Evolutionary conservation across 2,797 vertebrate species (phyloP).

Genomic region (Poecilia gillii): DNA sequence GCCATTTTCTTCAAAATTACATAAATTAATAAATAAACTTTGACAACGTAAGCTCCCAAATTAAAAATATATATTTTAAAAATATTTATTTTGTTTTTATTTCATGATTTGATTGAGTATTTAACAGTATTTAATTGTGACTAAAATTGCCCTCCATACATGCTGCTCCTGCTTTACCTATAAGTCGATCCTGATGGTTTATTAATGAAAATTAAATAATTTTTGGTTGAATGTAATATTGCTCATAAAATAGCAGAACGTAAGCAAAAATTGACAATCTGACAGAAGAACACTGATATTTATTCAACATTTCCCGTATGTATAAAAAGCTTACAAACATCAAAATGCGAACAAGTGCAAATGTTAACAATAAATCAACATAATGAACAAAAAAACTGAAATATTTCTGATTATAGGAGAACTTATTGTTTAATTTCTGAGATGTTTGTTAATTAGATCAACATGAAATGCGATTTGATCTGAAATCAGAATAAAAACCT

Average conservation of each 20-base stretch:
- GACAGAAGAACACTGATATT: neutral
- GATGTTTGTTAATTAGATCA: neutral
- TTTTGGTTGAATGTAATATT: neutral
- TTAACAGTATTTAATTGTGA: neutral
- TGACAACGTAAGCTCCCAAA: no score
- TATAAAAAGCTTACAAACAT: neutral
- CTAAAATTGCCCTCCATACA: neutral
- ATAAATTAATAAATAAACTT: neutral
- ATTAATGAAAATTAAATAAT: neutral
- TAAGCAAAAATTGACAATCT: neutral
- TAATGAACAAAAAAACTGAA: neutral
- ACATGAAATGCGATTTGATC: neutral
- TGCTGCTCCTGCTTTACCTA: neutral
- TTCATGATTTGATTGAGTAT: neutral
- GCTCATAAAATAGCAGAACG: neutral
- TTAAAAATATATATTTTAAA: no score
- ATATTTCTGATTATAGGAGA: neutral
- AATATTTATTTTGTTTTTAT: no score
- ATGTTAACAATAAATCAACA: neutral
- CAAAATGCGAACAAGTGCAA: conserved; percentile 11
- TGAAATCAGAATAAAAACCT: neutral
- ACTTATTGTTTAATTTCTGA: neutral
- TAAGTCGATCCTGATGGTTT: neutral
- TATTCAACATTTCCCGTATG: neutral
- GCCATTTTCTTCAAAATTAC: neutral